Base-by-base conservation (phyloP, 2,888 invertebrate species). In the Eretmocerus hayati region DNA sequence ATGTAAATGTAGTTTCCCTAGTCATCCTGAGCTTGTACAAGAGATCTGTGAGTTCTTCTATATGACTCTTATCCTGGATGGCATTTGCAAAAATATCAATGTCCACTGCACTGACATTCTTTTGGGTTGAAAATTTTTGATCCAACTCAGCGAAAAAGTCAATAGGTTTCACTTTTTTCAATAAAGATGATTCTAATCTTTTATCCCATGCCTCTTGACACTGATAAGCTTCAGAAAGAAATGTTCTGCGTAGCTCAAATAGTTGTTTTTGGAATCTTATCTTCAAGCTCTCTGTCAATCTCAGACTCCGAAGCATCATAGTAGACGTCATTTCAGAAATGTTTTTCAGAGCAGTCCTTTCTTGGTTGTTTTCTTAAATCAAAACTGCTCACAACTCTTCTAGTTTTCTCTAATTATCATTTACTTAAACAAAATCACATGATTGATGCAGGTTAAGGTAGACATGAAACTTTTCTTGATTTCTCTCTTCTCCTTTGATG, bases 31-130 rank as follows among this genome's bases (percentile, higher is more conserved):
- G 75, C 64, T 81, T 84, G 65, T 84, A 77, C 23, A 86, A 65
- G 15, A 90, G 66, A 65, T 87, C 85, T 54, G 84, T 77, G 8
- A 90, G 67, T 70, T 90, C 89, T 31, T 87, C 84, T 0, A 81
- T 63, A 59, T 84, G 78, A 2, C 62, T 64, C 1, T 75, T 66
- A 44, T 80, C 77, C 35, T 71, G 74, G 5, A 85, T 64, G 19
- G 78, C 77, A 72, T 90, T 88, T 0, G 82, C 83, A 69, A 87
- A 88, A 59, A 92, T 76, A 65, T 92, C 91, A 8, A 92, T 78
- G 69, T 92, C 92, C 21, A 91, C 78, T 3, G 87, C 83, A 69
- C 82, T 85, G 15, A 86, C 77, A 57, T 77, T 77, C 15, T 79
- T 80, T 48, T 76, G 76, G 32, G 75, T 76, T 37, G 79, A 74